Base-by-base conservation (phyloP, 1,140 invertebrate species). In the Stegodyphus dumicola region DNA sequence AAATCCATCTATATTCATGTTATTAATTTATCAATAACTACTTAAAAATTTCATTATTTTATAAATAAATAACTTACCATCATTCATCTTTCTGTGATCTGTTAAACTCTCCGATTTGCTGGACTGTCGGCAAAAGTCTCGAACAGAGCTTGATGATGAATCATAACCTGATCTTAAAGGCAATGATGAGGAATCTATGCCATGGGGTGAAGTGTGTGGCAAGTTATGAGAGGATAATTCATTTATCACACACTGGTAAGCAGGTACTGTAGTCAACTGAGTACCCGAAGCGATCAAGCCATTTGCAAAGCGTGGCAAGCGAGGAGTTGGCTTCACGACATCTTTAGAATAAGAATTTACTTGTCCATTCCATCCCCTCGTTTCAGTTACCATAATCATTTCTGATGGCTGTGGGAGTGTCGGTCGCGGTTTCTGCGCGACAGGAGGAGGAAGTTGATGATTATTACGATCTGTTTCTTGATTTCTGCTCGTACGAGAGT, bases 361-460 rank as follows among this genome's bases (percentile, higher is more conserved):
- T 11, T 74, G 60, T 0, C 71, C 56, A 4, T 75, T 76, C 81
- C 81, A 76, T 15, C 65, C 73, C 3, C 73, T n/a, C 6, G 60
- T 84, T 56, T 84, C 81, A 2, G 73, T 67, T 6, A 83, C 56
- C 79, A 83, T 52, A 15, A 75, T n/a, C 81, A 84, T 84, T 69
- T 84, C 73, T n/a, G 81, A 69, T 6, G 81, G 81, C 51, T 84
- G 81, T 11, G 73, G 73, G 6, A 83, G 53, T 4, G 54, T 13
- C 9, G 71, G 69, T 4, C 49, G 54, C 15, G 81, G 81, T 7
- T 84, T 84, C 52, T 84, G 81, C 3, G 81, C 60, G 13, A 84
- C 81, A 18, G 79, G 79, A n/a, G 81, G 81, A 6, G 78, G 78
- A 0, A 65, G 73, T 11, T 76, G 81, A 6, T 83, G 7, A 73